phyloP scores from a whole-genome alignment of 2,797 vertebrate species.

The Sebastes ruberrimus region DNA sequence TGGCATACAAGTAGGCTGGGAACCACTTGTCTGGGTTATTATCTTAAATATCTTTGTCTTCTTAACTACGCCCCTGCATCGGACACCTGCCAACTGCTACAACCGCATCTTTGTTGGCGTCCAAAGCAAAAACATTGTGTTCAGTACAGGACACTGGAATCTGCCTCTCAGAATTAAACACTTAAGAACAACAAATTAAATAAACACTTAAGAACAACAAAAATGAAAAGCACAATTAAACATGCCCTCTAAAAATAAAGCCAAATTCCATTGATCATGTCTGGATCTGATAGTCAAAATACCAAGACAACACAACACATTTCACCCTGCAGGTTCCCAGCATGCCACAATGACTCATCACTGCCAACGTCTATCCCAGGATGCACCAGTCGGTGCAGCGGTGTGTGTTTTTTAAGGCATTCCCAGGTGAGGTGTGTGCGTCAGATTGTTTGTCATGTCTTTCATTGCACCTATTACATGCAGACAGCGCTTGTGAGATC shows the following conservation, averaged over 20 bases:
- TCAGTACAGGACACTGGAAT: neutral
- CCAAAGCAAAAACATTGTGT: neutral
- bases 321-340: constrained; percentile 53
- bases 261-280: constrained; percentile 19
- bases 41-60: constrained; percentile 10
- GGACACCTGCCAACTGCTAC: constrained; percentile 1
- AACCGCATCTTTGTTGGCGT: neutral
- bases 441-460: constrained; percentile 51
- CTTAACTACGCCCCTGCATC: neutral
- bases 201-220: neutral
- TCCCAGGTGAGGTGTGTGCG: constrained; percentile 67
- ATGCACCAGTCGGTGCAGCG: neutral
- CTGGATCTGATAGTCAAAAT: constrained; percentile 56
- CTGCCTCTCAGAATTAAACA: neutral
- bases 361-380: constrained; percentile 11
- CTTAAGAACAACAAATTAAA: neutral
- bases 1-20: too few relatives aligned
- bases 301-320: constrained; percentile 35
- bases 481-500: constrained; percentile 26
- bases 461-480: constrained; percentile 39
- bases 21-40: neutral
- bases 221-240: constrained; percentile 11
- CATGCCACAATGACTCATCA: constrained; percentile 42
- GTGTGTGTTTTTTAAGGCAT: constrained; percentile 49
- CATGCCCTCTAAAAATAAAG: constrained; percentile 40